Evolutionary conservation across 2,888 invertebrate species (phyloP).

Genomic region (Mechanitis mazaeus): DNA sequence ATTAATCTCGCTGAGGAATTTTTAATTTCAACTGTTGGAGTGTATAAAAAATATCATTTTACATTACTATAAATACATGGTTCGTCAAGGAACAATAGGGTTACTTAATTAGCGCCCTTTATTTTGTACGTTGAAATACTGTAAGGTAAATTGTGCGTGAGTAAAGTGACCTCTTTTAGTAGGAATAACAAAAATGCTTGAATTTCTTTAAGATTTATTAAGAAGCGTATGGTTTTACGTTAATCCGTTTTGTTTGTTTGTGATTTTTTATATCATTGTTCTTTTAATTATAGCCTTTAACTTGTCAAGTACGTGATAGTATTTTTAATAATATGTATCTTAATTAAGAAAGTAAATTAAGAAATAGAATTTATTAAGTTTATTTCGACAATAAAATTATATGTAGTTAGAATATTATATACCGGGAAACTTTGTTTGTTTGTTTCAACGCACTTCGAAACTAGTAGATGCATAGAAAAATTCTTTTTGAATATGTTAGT

Average conservation of each 20-base stretch:
- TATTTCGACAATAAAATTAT: too few relatives aligned
- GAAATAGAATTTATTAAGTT: too few relatives aligned
- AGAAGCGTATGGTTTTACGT: constrained; percentile 38
- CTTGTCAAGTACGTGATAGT: too few relatives aligned
- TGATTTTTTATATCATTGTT: neutral
- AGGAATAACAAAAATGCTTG: constrained; percentile 49
- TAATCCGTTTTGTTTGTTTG: constrained; percentile 11
- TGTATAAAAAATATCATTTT: constrained; percentile 25
- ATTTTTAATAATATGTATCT: too few relatives aligned
- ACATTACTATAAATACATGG: constrained; percentile 15
- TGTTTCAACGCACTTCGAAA: too few relatives aligned
- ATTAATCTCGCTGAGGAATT: constrained; percentile 20
- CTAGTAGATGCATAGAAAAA: too few relatives aligned
- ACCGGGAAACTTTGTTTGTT: too few relatives aligned
- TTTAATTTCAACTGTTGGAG: constrained; percentile 24
- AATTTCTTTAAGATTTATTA: constrained; percentile 72
- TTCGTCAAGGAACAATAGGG: constrained; percentile 31
- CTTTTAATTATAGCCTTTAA: neutral
- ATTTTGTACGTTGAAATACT: constrained; percentile 57
- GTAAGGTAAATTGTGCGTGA: constrained; percentile 59
- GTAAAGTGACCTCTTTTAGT: constrained; percentile 54
- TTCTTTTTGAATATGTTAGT: too few relatives aligned
- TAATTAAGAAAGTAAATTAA: too few relatives aligned
- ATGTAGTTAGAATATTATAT: too few relatives aligned
- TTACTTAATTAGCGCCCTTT: constrained; percentile 65